Base-by-base conservation (phyloP, 2,113 vertebrate genomes). In the Probosciger aterrimus region DNA sequence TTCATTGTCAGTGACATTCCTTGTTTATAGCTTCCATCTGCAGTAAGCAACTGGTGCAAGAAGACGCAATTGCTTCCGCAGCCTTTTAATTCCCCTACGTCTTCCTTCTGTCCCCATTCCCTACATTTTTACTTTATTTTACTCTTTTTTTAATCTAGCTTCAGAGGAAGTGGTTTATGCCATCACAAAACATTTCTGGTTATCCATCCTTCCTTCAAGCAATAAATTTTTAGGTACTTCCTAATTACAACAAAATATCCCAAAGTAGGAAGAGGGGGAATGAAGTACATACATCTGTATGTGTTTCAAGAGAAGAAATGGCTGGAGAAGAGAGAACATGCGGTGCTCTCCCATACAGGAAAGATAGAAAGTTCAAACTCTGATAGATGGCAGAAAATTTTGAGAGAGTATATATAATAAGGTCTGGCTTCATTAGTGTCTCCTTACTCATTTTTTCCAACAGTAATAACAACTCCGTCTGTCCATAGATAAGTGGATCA, bases 1-100 rank as follows among this genome's bases (percentile, higher is more conserved):
- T 93, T 79, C 46, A 33, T 27, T 88, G 70, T 68, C 39, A 55
- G 10, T 15, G 25, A 6, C 7, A 87, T 15, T 73, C 13, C 33
- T 88, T 87, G 33, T 95, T 95, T 95, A 80, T 94, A 88, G 76
- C 37, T 33, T 83, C 35, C 64, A 81, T 74, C 52, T 77, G 49
- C 77, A 35, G 30, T 49, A 14, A 93, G 35, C 28, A 96, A 96
- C 46, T 55, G 47, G 6, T 74, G n/a, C 53, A 87, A 65, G 44
- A 90, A 91, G 27, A 16, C 71, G 18, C 17, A 82, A 18, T 77
- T 92, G 4, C n/a, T 89, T 64, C 41, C 14, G 25, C 1, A 6
- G 41, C 14, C 14, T 83, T 87, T 84, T 71, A 76, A 68, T 84
- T 86, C 15, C 27, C 4, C 5, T 46, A 4, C 0, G 0, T 71